phyloP scores from a whole-genome alignment of 2,888 invertebrate genomes.

The Dryocosmus kuriphilus region DNA sequence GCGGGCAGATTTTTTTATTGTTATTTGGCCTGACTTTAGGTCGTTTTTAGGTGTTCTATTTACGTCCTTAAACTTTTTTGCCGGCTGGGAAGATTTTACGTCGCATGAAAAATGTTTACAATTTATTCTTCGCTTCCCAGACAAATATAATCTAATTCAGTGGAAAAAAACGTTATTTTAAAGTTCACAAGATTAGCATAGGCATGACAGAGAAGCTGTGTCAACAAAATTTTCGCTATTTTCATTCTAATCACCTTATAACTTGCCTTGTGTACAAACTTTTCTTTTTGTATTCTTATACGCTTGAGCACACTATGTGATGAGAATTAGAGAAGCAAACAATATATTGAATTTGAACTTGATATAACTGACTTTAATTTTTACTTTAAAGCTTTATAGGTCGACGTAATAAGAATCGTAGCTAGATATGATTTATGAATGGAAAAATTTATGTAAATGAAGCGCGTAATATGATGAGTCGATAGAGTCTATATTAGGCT shows the following conservation, averaged over 20 bases:
- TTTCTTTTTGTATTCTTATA: neutral
- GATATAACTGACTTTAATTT: neutral
- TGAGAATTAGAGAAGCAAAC: constrained; percentile 10
- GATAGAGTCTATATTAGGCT: neutral
- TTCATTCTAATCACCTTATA: neutral
- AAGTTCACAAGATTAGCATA: too few species aligned
- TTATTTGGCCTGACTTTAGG: too few species aligned
- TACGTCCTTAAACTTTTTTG: too few species aligned
- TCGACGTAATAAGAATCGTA: constrained; percentile 4
- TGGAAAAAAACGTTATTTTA: too few species aligned
- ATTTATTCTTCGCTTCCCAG: too few species aligned
- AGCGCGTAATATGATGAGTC: neutral
- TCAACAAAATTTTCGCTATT: neutral
- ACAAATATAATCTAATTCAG: too few species aligned
- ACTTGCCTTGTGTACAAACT: neutral
- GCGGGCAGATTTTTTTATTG: too few species aligned
- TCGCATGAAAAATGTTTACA: too few species aligned
- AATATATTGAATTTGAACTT: neutral
- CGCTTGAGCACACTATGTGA: neutral
- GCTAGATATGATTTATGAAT: constrained; percentile 24
- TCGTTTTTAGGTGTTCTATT: too few species aligned
- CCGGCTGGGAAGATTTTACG: too few species aligned
- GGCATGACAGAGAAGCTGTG: too few species aligned
- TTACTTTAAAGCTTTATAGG: neutral
- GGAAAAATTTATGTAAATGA: constrained; percentile 10